A percentile compares a stretch with the other conserved stretches of the same genome.
Evolutionary conservation across 2,888 invertebrate species (phyloP).

Genomic region (Brenthis ino): DNA sequence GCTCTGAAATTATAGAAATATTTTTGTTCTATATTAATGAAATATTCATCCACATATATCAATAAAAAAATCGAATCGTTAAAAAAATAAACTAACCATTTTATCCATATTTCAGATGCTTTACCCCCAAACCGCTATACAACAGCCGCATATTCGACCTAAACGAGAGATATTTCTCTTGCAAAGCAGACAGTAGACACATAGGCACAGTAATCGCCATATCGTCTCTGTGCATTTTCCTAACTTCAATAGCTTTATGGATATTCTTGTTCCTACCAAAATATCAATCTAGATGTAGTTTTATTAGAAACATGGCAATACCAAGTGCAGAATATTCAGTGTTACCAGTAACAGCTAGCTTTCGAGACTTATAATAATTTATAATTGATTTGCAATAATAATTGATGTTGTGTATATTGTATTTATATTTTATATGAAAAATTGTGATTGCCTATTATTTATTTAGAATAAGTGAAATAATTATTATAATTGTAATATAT

Average conservation of each 20-base stretch:
- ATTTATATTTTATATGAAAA: background rate
- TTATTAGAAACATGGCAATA: conserved; percentile 46
- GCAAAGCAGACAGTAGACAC: conserved; percentile 48
- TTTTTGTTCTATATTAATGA: no score
- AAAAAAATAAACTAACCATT: background rate
- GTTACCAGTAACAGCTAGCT: conserved; percentile 49
- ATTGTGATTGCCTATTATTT: conserved; percentile 8
- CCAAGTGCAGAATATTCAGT: conserved; percentile 56
- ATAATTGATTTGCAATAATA: background rate
- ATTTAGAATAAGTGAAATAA: background rate
- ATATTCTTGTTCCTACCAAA: conserved; percentile 62
- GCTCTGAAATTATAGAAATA: no score
- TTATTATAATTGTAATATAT: background rate
- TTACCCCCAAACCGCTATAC: conserved; percentile 61
- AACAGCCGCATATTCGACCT: conserved; percentile 74
- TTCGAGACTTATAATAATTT: conserved; percentile 27
- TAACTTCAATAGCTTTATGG: conserved; percentile 61
- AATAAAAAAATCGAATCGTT: no score
- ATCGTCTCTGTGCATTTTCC: conserved; percentile 50
- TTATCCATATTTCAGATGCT: conserved; percentile 69
- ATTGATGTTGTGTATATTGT: background rate
- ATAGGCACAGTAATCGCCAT: conserved; percentile 52
- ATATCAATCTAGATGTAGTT: conserved; percentile 47
- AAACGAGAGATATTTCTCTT: conserved; percentile 67
- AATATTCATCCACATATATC: no score